phyloP scores from a whole-genome alignment of 2,113 vertebrate genomes.

The Callaeas wilsoni region DNA sequence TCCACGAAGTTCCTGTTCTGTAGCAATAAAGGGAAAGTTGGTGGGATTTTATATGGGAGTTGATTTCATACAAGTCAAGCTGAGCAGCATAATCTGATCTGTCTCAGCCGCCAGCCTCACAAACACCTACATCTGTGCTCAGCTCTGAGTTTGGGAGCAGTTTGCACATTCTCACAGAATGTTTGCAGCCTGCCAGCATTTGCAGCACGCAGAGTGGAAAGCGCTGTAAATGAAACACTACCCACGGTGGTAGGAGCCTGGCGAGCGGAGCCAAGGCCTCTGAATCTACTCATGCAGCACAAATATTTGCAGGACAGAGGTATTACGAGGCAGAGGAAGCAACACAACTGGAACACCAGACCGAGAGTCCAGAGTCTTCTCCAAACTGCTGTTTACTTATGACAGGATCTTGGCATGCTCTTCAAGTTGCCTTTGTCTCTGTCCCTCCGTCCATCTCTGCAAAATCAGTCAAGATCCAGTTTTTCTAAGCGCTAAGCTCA shows the following conservation, averaged over 20 bases:
- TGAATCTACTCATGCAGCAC: neutral
- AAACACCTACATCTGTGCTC: neutral
- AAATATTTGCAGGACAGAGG: neutral
- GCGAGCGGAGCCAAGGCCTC: neutral
- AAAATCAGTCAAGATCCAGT: neutral
- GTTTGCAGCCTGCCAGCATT: neutral
- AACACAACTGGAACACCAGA: neutral
- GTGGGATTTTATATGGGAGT: neutral
- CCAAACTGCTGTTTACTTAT: neutral
- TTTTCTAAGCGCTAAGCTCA: neutral
- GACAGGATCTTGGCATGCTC: neutral
- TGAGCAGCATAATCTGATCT: neutral
- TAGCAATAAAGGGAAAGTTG: neutral
- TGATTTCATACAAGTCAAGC: neutral
- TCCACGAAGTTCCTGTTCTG: neutral
- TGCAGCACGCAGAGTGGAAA: neutral
- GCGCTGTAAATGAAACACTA: neutral
- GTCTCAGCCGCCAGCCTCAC: neutral
- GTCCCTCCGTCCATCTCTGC: neutral
- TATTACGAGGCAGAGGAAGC: neutral
- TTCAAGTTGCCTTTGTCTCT: neutral
- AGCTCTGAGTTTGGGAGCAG: neutral
- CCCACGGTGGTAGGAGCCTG: neutral
- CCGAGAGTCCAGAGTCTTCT: neutral
- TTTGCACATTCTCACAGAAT: neutral